Base-by-base conservation (phyloP, 2,113 vertebrate genomes). In the Syrmaticus mikado region DNA sequence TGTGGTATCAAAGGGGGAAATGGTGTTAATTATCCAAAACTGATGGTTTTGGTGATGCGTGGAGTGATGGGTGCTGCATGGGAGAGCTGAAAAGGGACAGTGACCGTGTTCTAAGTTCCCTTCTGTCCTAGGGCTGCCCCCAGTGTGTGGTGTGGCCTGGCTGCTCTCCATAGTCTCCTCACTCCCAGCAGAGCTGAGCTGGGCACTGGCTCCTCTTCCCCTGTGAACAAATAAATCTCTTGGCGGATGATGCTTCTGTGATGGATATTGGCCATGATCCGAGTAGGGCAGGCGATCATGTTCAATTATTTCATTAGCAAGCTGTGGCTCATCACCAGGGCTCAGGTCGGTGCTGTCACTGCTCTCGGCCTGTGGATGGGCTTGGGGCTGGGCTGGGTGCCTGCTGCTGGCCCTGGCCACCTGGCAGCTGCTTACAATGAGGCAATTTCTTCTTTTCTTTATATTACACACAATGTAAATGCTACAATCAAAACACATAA, bases 121-220 rank as follows among this genome's bases (percentile, higher is more conserved):
- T 27, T 28, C 61, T 18, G 17, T 64, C 61, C 61, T 64, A 18
- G 7, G 61, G 36, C 25, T 28, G 36, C 13, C 11, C 25, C 36
- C 61, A 19, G 7, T 11, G 24, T 11, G 25, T 19, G 36, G 38
- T 38, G 38, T 40, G 1, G 50, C 38, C 3, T 1, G 30, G 78
- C 75, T 89, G 43, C 2, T 64, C 20, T 16, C 7, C 8, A 3
- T 19, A 0, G 1, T 30, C 52, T 30, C 27, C 48, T 40, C 55
- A 28, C 61, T 30, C 4, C 1, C 34, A 79, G 43, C 85, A 34
- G 76, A 50, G 8, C 15, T 1, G 8, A 67, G 57, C 52, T 38
- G 30, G 11, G 36, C 3, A 6, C 0, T 1, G 27, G 60, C 4
- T 30, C 15, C 30, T 1, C 22, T 13, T 20, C 12, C n/a, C 55